Evolutionary conservation across 2,797 vertebrate genomes (phyloP), one percentile per base, ranked within the genome.

Genomic region (Morus bassanus): DNA sequence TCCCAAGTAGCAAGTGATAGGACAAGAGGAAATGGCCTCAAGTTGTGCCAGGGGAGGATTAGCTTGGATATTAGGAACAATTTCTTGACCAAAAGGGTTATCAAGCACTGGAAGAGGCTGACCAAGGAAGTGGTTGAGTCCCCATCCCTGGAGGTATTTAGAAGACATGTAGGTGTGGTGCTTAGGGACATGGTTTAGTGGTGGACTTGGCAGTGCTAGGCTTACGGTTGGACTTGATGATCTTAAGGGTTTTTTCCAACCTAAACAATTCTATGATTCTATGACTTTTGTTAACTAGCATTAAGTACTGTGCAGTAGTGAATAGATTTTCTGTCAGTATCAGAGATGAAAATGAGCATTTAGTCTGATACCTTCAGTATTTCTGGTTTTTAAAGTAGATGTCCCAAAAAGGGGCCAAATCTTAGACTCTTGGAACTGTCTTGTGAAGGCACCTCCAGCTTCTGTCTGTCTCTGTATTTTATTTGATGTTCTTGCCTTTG

Each of bases 211-310:
- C 22, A 53, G 12, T 30, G 8, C 41, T 54, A 60, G 18, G 6
- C 35, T 56, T 27, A n/a, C 0, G 1, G 18, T 43, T 7, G 13
- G 19, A 39, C 17, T 46, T 2, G 0, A 10, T 41, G 25, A 48
- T 54, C 13, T 67, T 85, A 67, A 46, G 18, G 8, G n/a, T 59
- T 25, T 79, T 73, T 85, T 74, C 12, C 41, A 67, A 46, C 13
- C 3, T n/a, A 41, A 43, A 43, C 15, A 11, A 24, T 51, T 53
- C 45, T 45, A 22, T 45, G 22, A 27, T 48, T 56, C 43, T 72
- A 3, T 51, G 13, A 27, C 77, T 77, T 77, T 60, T 41, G 10
- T 67, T 51, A 41, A 81, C 9, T 60, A 41, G 9, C 35, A 2
- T 46, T 74, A 50, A 80, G 33, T 82, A 30, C 41, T 81, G 5